Base-by-base conservation (phyloP, 2,797 vertebrate genomes). In the Acanthurus lineatus region DNA sequence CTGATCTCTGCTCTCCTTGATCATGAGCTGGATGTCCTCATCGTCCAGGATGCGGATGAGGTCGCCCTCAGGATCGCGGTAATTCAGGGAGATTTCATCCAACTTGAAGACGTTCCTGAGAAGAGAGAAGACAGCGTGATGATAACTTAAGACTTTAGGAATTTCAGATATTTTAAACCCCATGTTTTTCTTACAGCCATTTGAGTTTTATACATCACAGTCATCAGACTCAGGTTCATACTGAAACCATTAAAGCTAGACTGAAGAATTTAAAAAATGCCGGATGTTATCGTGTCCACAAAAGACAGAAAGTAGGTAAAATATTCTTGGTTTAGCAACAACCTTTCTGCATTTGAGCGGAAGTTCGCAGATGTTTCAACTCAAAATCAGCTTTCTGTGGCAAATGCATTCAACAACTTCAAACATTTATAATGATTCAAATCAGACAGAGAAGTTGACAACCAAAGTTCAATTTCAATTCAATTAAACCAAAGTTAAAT, bases 1-100 rank as follows among this genome's bases (percentile, higher is more conserved):
- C 10, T 85, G 92, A 42, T 28, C 22, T 45, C 73, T 93, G 88
- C 95, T 91, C 90, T 95, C 95, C 62, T 17, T 70, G 78, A 97
- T 94, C 97, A 99, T 98, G 86, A 99, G 94, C 10, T 83, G 79
- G 56, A 99, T 86, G 2, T 99, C 98, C 59, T 97, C 95, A 9
- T 98, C 89, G 0, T 97, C 97, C 0, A 97, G 88, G 73, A 99
- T 82, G 28, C 97, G 96, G n/a, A 99, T 94, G 74, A 99, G 92
- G 73, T 99, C 98, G 0, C 97, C 97, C 0, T 96, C 95, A 0
- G 79, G 52, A 64, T 99, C 97, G 2, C 90, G 94, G 88, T 97
- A 99, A 90, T 99, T 99, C 63, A 99, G 63, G 65, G 92, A 95
- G 0, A 99, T 92, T 82, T 97, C 95, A 0, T 96, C 89, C 53